Conservation (phyloP, 2,888 invertebrate genomes). For the Drosophila anceps region DNA sequence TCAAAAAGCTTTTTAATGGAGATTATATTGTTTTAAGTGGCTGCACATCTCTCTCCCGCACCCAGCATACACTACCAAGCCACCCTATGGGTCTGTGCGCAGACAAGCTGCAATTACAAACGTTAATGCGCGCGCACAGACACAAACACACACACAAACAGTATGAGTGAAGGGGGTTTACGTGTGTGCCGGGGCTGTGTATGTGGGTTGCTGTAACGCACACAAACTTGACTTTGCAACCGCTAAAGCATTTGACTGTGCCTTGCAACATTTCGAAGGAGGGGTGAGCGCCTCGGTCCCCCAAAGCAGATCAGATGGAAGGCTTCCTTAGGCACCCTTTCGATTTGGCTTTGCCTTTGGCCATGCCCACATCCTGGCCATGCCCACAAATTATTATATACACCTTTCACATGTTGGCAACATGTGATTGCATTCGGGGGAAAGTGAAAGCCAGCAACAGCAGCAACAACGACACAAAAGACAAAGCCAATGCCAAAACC, state of each 20-base stretch:
- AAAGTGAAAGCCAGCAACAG: slow-evolving; percentile 67
- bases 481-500: slow-evolving; percentile 55
- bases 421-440: slow-evolving; percentile 76
- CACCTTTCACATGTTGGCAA: slow-evolving; percentile 80
- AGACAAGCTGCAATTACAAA: slow-evolving; percentile 82
- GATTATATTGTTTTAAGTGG: slow-evolving; percentile 83
- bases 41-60: slow-evolving; percentile 25
- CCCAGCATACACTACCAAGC: not conserved
- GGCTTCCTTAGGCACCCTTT: not conserved
- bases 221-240: slow-evolving; percentile 71
- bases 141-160: slow-evolving; percentile 21
- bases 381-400: slow-evolving; percentile 73
- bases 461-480: slow-evolving; percentile 18
- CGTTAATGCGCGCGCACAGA: slow-evolving; percentile 74
- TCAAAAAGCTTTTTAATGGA: slow-evolving; percentile 82
- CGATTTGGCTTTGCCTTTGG: slow-evolving; percentile 9
- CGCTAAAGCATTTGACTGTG: slow-evolving; percentile 66
- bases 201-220: slow-evolving; percentile 8
- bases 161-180: not conserved
- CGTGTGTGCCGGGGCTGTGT: no score
- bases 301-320: slow-evolving; percentile 16
- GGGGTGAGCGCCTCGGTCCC: not conserved
- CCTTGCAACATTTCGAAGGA: slow-evolving; percentile 47
- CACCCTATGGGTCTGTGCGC: slow-evolving; percentile 21
- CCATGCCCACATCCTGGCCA: slow-evolving; percentile 7